Conservation (phyloP, 2,113 vertebrate genomes). For the Catharus bicknelli region DNA sequence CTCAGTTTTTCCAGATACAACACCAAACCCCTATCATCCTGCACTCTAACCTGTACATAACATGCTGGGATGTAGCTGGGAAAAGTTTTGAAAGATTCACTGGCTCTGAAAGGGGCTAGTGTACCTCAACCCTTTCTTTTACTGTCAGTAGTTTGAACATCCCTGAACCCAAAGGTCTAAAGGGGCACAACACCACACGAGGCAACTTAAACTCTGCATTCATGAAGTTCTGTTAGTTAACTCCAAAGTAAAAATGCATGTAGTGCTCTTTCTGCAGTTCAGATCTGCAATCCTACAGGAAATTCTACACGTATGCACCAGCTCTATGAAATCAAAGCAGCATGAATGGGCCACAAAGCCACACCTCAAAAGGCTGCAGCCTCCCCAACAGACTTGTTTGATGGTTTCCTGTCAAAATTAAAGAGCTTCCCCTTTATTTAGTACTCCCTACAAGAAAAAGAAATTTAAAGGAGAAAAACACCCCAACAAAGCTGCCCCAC, state of each 20-base stretch:
- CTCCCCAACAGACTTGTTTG: not conserved
- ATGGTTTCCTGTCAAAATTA: not conserved
- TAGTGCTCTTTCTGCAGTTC: not conserved
- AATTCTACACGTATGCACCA: not conserved
- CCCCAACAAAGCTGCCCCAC: rapidly evolving
- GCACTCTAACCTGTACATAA: not conserved
- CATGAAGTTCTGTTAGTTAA: not conserved
- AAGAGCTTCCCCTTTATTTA: not conserved
- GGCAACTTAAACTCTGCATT: not conserved
- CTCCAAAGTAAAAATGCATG: not conserved
- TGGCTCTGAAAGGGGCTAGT: not conserved
- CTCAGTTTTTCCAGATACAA: not conserved
- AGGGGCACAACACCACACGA: not conserved
- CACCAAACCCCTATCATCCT: not conserved
- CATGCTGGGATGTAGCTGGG: rapidly evolving
- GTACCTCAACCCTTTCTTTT: not conserved
- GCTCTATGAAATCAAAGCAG: not conserved
- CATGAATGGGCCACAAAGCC: not conserved
- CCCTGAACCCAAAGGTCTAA: not conserved
- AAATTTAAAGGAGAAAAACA: not conserved
- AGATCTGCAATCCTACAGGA: not conserved
- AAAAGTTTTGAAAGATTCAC: not conserved
- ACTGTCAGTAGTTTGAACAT: not conserved
- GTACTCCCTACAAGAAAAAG: not conserved
- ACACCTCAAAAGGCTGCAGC: not conserved